Evolutionary conservation across 2,797 vertebrate species (phyloP).

Genomic region (Enteromius trimaculatus): DNA sequence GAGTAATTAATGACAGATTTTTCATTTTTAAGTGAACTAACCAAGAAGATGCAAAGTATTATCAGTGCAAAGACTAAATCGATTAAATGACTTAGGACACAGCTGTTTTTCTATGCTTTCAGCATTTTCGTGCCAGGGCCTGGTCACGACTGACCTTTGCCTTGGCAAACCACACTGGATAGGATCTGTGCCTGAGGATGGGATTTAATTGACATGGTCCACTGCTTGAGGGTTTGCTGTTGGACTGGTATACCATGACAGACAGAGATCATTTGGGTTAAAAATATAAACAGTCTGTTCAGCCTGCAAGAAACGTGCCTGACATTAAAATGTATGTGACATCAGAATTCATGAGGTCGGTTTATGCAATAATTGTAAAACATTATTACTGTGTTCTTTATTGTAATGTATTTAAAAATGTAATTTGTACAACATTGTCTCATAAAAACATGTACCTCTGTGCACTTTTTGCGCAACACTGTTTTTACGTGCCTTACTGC

Average conservation of each 20-base stretch:
- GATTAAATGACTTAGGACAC: constrained; percentile 49
- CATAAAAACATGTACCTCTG: too few species aligned
- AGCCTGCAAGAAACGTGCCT: not conserved
- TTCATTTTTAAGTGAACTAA: not conserved
- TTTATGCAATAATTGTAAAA: not conserved
- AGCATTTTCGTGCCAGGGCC: constrained; percentile 50
- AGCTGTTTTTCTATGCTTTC: constrained; percentile 52
- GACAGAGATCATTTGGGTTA: constrained; percentile 50
- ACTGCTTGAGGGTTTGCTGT: constrained; percentile 56
- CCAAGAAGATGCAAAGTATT: constrained; percentile 27
- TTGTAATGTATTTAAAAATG: too few species aligned
- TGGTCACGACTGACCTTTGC: constrained; percentile 72
- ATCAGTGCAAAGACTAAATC: constrained; percentile 24
- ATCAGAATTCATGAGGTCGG: not conserved
- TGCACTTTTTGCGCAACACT: too few species aligned
- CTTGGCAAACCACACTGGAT: constrained; percentile 61
- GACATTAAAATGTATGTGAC: constrained; percentile 13
- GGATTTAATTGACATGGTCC: constrained; percentile 72
- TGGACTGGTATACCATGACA: constrained; percentile 55
- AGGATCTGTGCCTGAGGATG: constrained; percentile 64
- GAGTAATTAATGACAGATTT: not conserved
- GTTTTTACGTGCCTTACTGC: too few species aligned
- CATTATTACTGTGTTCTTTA: too few species aligned
- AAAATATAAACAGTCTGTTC: constrained; percentile 16
- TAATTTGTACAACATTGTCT: too few species aligned